phyloP scores from a whole-genome alignment of 2,888 invertebrate genomes.

The Eubasilissa splendida region DNA sequence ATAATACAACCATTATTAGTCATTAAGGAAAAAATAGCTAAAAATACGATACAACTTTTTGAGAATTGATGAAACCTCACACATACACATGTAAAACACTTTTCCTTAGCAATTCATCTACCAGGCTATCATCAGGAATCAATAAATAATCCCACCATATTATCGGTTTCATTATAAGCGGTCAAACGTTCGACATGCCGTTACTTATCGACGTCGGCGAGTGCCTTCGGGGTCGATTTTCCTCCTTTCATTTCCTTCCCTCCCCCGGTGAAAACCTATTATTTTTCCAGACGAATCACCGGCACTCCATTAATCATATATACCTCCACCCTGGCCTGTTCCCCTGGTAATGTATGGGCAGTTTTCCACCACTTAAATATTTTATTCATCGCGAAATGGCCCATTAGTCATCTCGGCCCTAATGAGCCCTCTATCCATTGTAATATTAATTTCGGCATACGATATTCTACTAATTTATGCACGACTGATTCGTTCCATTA shows the following conservation, averaged over 20 bases:
- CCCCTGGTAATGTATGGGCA: slow-evolving; percentile 53
- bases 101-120: neutral
- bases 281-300: slow-evolving; percentile 56
- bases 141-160: slow-evolving; percentile 43
- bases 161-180: slow-evolving; percentile 44
- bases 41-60: neutral
- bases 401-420: slow-evolving; percentile 55
- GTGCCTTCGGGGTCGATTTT: slow-evolving; percentile 41
- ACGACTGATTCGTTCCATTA: slow-evolving; percentile 28
- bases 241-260: slow-evolving; percentile 43
- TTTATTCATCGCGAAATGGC: slow-evolving; percentile 57
- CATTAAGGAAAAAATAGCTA: too few species aligned
- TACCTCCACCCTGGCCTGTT: slow-evolving; percentile 33
- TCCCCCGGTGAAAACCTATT: slow-evolving; percentile 53
- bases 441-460: slow-evolving; percentile 48
- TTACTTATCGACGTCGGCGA: slow-evolving; percentile 40
- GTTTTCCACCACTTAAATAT: slow-evolving; percentile 59
- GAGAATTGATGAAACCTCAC: neutral
- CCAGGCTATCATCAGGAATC: slow-evolving; percentile 18
- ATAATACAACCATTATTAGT: too few species aligned
- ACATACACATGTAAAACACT: slow-evolving; percentile 19
- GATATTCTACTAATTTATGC: slow-evolving; percentile 41
- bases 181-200: slow-evolving; percentile 41
- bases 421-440: slow-evolving; percentile 53
- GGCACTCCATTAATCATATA: slow-evolving; percentile 56